Percentiles rank a stretch among this genome's conserved stretches.
Evolutionary conservation across 2,113 vertebrate species (phyloP).

Genomic region (Eleginops maclovinus): DNA sequence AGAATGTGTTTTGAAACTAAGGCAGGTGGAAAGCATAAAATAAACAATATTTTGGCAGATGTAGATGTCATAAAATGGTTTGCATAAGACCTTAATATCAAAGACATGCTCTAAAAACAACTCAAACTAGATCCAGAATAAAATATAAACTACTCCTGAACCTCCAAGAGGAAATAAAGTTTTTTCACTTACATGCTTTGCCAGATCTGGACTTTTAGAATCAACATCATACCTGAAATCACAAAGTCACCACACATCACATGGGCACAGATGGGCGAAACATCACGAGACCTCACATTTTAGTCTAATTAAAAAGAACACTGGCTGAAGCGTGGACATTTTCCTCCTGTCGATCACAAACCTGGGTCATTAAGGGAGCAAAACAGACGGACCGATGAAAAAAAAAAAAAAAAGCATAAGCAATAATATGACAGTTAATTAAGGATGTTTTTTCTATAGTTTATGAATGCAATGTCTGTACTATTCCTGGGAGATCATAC

Average conservation of each 20-base stretch:
- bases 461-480: conserved; percentile 54
- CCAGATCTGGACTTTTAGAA: conserved; percentile 94
- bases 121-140: conserved; percentile 2
- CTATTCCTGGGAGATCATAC: conserved; percentile 31
- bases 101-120: conserved; percentile 45
- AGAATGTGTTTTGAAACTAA: conserved; percentile 29
- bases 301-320: conserved; percentile 3
- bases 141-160: conserved; percentile 6
- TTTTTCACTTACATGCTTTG: conserved; percentile 92
- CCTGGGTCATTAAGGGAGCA: conserved; percentile 15
- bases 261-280: background rate
- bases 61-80: conserved; percentile 48
- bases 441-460: conserved; percentile 55
- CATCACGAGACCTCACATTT: background rate
- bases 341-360: conserved; percentile 47
- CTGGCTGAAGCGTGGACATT: conserved; percentile 19
- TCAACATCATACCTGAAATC: conserved; percentile 93
- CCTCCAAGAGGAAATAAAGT: conserved; percentile 1
- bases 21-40: conserved; percentile 24
- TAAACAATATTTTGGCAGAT: conserved; percentile 28
- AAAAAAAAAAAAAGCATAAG: conserved; percentile 22
- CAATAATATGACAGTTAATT: conserved; percentile 58
- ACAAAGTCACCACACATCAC: conserved; percentile 56
- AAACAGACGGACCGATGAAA: background rate
- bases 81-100: conserved; percentile 73